These are phyloP conservation scores for Tineola bisselliella DNA, from an alignment of 2,888 invertebrate genomes.

Conservation along the genomic window DNA sequence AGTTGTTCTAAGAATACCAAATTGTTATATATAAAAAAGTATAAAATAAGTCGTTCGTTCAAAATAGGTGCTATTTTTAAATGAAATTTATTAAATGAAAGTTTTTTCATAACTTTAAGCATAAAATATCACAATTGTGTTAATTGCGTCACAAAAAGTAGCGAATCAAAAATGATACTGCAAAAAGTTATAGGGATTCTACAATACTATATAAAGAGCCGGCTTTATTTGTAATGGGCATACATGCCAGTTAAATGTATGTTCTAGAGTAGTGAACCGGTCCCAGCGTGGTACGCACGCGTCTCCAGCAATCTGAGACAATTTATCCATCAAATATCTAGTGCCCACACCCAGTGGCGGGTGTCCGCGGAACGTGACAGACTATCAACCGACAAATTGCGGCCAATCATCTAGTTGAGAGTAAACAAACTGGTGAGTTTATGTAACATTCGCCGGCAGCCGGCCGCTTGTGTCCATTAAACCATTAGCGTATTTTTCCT, in stretches of 20 bases:
- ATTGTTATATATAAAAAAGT: no score
- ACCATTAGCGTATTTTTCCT: background rate
- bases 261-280: background rate
- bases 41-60: no score
- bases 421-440: slow-evolving; percentile 60
- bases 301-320: background rate
- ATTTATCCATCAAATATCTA: background rate
- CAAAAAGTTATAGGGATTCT: background rate
- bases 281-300: background rate
- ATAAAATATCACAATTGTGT: no score
- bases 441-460: background rate
- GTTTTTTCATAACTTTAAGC: no score
- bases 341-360: slow-evolving; percentile 26
- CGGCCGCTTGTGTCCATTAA: background rate
- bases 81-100: no score
- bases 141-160: no score
- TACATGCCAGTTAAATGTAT: background rate
- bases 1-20: no score
- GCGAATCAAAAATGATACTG: background rate
- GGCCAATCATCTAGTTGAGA: slow-evolving; percentile 63
- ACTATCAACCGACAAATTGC: slow-evolving; percentile 35
- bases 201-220: background rate
- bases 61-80: no score
- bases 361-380: slow-evolving; percentile 45
- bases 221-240: background rate